Evolutionary conservation across 2,888 invertebrate species (phyloP).

Genomic region (Rhamnusium bicolor): DNA sequence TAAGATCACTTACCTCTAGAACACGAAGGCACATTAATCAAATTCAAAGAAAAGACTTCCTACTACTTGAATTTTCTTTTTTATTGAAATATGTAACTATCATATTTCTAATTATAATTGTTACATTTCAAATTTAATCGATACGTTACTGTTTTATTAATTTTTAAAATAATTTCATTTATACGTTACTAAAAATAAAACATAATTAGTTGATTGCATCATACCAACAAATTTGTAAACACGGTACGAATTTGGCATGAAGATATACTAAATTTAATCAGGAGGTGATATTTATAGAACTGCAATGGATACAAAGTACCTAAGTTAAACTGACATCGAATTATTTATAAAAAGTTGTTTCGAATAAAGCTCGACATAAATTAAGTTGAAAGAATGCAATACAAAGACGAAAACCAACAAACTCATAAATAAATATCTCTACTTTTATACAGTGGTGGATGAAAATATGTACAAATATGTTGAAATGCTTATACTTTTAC

Average conservation of each 20-base stretch:
- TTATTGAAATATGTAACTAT: too few relatives aligned
- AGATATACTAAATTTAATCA: slow-evolving; percentile 15
- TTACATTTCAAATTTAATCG: too few relatives aligned
- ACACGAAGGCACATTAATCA: too few relatives aligned
- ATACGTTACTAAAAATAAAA: not conserved
- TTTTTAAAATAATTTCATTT: not conserved
- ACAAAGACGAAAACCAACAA: slow-evolving; percentile 16
- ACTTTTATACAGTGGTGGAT: not conserved
- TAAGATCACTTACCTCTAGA: too few relatives aligned
- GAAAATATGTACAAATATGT: slow-evolving; percentile 1
- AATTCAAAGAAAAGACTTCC: too few relatives aligned
- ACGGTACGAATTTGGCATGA: slow-evolving; percentile 1
- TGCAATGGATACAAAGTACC: slow-evolving; percentile 11
- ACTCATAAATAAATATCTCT: slow-evolving; percentile 11
- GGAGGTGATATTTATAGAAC: slow-evolving; percentile 12
- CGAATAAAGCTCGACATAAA: slow-evolving; percentile 21
- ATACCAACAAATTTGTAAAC: not conserved
- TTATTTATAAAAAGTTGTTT: slow-evolving; percentile 28
- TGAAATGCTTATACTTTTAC: too few relatives aligned
- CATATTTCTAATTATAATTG: too few relatives aligned
- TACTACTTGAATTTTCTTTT: too few relatives aligned
- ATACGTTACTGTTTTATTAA: not conserved
- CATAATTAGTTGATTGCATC: slow-evolving; percentile 1
- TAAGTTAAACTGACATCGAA: slow-evolving; percentile 20
- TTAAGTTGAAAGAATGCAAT: slow-evolving; percentile 22